Base-by-base conservation (phyloP, 2,113 vertebrate species). In the Lagopus leucura region DNA sequence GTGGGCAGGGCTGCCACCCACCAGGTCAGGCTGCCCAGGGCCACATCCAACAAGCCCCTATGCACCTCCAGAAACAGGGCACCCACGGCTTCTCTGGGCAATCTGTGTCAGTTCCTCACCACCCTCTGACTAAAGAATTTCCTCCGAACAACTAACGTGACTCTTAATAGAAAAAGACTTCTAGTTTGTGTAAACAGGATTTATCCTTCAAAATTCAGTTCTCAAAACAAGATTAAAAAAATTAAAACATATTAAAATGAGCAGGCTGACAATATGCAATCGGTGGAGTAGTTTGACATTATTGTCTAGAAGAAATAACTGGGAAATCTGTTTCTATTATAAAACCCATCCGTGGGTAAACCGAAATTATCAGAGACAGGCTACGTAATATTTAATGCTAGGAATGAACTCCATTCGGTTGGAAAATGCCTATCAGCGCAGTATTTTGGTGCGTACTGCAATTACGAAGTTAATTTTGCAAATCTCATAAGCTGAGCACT, bases 381-480 rank as follows among this genome's bases (percentile, higher is more conserved):
- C 43, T 82, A 40, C 45, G 8, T 88, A 78, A 70, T 57, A 22
- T 81, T 94, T 82, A 67, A 72, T 96, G 78, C 48, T 83, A 88
- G 91, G 95, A 94, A 76, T 84, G 30, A 93, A 34, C 45, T 94
- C 66, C n/a, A 57, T 88, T 96, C 58, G 27, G 30, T 84, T 96
- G 92, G 89, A 97, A 97, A 97, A 96, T 91, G 79, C 83, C 91
- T 91, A 52, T 96, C 90, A 95, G 73, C 77, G 69, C 60, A 47
- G 48, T 92, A 85, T 96, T 98, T 96, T 94, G 88, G 96, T 93
- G 93, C 86, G 90, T 72, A 89, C 64, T 81, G 60, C 96, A 96
- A 97, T 97, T 97, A 96, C 70, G 84, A 97, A 97, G 92, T 96
- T 97, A 97, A 97, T 97, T 98, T 96, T 97, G 91, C 81, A 96